A percentile compares a stretch with the other conserved stretches of the same genome.
Evolutionary conservation across 2,888 invertebrate genomes (phyloP).

Genomic region (Atrina japonica): DNA sequence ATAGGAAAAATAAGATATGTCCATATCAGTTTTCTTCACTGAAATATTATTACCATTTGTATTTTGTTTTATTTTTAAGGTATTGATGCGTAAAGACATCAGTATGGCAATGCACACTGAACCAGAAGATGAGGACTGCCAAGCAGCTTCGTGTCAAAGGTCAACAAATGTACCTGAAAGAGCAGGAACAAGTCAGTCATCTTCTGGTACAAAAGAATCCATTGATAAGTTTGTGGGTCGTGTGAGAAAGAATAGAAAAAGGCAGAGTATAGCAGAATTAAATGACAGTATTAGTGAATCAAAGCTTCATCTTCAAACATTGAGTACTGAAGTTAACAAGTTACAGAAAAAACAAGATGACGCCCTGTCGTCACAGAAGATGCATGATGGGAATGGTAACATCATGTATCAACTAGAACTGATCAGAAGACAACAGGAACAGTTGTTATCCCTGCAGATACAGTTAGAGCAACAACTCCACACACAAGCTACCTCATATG

Average conservation of each 20-base stretch:
- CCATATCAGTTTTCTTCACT: no score
- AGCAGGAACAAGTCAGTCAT: background rate
- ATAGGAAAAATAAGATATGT: no score
- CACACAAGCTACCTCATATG: conserved; percentile 7
- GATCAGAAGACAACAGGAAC: conserved; percentile 38
- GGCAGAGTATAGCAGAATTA: conserved; percentile 45
- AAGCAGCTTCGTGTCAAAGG: conserved; percentile 4
- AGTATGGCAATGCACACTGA: conserved; percentile 44
- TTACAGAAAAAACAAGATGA: conserved; percentile 21
- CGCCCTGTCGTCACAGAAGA: background rate
- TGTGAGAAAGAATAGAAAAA: conserved; percentile 35
- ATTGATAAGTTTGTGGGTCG: conserved; percentile 40
- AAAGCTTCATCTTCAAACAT: conserved; percentile 28
- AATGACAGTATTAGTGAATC: conserved; percentile 46
- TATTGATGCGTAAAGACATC: background rate
- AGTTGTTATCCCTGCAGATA: conserved; percentile 34
- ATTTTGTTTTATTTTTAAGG: no score
- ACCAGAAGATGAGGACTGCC: conserved; percentile 26
- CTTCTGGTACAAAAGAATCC: background rate
- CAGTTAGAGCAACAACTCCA: conserved; percentile 37
- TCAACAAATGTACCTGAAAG: background rate
- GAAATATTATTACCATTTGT: no score
- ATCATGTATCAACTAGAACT: conserved; percentile 38
- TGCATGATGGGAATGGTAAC: conserved; percentile 14
- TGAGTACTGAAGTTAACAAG: conserved; percentile 21